phyloP scores from a whole-genome alignment of 2,888 invertebrate species.

The Drosophila mettleri region DNA sequence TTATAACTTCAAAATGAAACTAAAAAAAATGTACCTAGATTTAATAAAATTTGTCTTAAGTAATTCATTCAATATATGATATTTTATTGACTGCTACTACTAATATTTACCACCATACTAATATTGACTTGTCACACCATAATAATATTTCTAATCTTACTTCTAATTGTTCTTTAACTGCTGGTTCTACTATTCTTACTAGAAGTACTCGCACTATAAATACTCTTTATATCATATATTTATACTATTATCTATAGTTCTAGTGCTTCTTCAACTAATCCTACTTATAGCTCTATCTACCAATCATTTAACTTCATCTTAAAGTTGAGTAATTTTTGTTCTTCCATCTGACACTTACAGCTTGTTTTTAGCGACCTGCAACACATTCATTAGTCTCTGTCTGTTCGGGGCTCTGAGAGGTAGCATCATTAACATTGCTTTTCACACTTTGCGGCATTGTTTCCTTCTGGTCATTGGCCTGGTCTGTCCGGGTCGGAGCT shows the following conservation, averaged over 20 bases:
- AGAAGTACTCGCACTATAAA: neutral
- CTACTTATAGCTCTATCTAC: neutral
- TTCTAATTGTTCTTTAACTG: neutral
- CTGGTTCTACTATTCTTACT: neutral
- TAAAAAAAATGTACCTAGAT: too few species aligned
- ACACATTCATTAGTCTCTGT: constrained; percentile 59
- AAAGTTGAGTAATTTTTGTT: constrained; percentile 23
- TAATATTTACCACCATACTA: too few species aligned
- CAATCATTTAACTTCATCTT: constrained; percentile 1
- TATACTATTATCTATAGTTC: neutral
- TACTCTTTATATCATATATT: neutral
- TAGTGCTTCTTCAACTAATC: neutral
- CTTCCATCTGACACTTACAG: constrained; percentile 38
- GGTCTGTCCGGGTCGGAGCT: constrained; percentile 40
- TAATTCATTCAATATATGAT: too few species aligned
- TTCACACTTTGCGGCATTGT: constrained; percentile 73
- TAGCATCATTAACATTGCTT: constrained; percentile 71
- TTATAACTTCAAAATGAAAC: too few species aligned
- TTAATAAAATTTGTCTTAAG: too few species aligned
- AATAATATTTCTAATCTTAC: too few species aligned
- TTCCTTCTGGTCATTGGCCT: constrained; percentile 70
- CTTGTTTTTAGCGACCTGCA: constrained; percentile 27
- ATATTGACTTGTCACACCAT: too few species aligned
- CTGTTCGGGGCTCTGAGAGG: constrained; percentile 29
- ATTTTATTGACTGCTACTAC: too few species aligned